phyloP scores from a whole-genome alignment of 2,797 vertebrate genomes.

The Hyperoplus lanceolatus region DNA sequence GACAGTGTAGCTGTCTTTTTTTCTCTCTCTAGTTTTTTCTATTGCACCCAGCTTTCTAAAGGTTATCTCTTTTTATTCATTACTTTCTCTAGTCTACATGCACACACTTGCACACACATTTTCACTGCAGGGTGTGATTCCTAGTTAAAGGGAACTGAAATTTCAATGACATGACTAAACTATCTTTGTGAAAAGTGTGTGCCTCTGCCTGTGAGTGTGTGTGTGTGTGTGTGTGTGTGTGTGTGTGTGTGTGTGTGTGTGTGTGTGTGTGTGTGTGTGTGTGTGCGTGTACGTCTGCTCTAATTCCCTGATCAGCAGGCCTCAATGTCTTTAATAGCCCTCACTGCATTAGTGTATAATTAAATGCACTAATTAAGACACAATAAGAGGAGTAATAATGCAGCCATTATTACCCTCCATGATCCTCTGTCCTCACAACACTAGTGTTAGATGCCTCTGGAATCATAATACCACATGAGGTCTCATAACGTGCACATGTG shows the following conservation, averaged over 20 bases:
- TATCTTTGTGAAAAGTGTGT: constrained; percentile 49
- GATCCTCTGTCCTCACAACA: constrained; percentile 77
- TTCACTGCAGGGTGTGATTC: constrained; percentile 69
- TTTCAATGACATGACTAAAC: constrained; percentile 45
- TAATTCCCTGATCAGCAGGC: constrained; percentile 83
- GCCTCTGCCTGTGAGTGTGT: constrained; percentile 32
- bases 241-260: constrained; percentile 5
- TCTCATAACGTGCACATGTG: constrained; percentile 65
- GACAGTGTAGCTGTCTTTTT: not conserved
- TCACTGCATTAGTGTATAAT: constrained; percentile 83
- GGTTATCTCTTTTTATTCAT: constrained; percentile 23
- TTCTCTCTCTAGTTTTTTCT: not conserved
- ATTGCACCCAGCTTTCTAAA: constrained; percentile 1
- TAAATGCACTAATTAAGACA: constrained; percentile 85
- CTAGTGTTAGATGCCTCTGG: constrained; percentile 67
- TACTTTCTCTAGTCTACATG: constrained; percentile 5
- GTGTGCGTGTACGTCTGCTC: constrained; percentile 18
- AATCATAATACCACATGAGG: constrained; percentile 77
- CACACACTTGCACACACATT: constrained; percentile 41
- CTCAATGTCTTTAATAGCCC: constrained; percentile 78
- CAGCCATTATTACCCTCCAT: constrained; percentile 81
- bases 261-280: too few relatives aligned
- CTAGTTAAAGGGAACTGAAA: constrained; percentile 74
- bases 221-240: constrained; percentile 34
- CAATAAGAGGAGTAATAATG: constrained; percentile 86